Conservation (phyloP, 2,888 invertebrate genomes). For the Eledona agricola region DNA sequence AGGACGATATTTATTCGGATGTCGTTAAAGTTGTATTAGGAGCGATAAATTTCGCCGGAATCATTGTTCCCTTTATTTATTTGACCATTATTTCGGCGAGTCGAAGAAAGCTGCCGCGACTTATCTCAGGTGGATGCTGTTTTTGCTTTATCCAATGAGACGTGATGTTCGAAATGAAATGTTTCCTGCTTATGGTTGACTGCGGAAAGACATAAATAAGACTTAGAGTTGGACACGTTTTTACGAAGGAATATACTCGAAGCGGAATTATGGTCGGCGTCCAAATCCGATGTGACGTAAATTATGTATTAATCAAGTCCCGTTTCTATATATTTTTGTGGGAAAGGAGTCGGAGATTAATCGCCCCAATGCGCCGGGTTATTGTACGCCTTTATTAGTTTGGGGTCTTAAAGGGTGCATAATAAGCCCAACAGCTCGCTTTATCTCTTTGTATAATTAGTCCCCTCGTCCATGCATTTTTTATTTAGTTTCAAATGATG, state of each 20-base stretch:
- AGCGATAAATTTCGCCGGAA: slow-evolving; percentile 22
- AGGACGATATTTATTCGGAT: slow-evolving; percentile 20
- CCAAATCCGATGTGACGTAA: slow-evolving; percentile 20
- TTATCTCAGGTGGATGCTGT: no score
- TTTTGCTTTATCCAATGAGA: slow-evolving; percentile 22
- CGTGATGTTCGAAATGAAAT: slow-evolving; percentile 23
- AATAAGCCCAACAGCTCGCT: slow-evolving; percentile 14
- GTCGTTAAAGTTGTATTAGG: slow-evolving; percentile 24
- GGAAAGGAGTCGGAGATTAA: slow-evolving; percentile 25
- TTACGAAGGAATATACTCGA: slow-evolving; percentile 27
- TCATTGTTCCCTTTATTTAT: slow-evolving; percentile 23
- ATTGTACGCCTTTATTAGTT: slow-evolving; percentile 28
- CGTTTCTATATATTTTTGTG: no score
- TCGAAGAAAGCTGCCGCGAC: slow-evolving; percentile 8
- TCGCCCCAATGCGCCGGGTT: slow-evolving; percentile 23
- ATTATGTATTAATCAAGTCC: no score
- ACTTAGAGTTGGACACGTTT: slow-evolving; percentile 27
- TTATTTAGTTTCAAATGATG: slow-evolving; percentile 5
- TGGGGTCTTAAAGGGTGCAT: slow-evolving; percentile 24
- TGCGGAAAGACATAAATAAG: slow-evolving; percentile 32
- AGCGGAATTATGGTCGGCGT: slow-evolving; percentile 13
- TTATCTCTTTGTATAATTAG: slow-evolving; percentile 20
- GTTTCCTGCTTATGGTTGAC: slow-evolving; percentile 21
- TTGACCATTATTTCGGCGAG: slow-evolving; percentile 9
- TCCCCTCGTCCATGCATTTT: not conserved